These are phyloP conservation scores for Eulemur macaco DNA, from an alignment of 2,113 vertebrate species.

Conservation along the genomic window DNA sequence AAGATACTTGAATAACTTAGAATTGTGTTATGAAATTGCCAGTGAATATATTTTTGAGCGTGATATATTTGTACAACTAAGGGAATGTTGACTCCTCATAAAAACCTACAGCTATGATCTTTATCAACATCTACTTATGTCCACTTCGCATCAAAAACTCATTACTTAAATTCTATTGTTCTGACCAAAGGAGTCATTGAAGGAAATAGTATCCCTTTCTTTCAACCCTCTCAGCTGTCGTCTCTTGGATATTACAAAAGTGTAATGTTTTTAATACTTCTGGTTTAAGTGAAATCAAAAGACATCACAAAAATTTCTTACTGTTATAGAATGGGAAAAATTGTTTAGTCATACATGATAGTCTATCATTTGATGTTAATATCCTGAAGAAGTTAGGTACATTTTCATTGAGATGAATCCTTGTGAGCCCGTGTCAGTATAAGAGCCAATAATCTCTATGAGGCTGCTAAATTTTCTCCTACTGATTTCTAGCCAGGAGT, in stretches of 20 bases:
- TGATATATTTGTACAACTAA: not conserved
- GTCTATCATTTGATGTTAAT: not conserved
- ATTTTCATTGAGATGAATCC: not conserved
- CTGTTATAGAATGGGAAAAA: not conserved
- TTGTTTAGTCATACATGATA: not conserved
- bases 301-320: not conserved
- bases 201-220: not conserved
- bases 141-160: not conserved
- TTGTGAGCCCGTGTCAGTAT: not conserved
- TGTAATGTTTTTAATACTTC: not conserved
- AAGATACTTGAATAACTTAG: conserved; percentile 4
- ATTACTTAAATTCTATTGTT: not conserved
- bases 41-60: not conserved
- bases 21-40: not conserved
- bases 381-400: not conserved
- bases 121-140: not conserved
- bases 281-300: not conserved
- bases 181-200: not conserved
- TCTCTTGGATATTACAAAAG: not conserved
- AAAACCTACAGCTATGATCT: not conserved
- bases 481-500: not conserved
- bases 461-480: not conserved
- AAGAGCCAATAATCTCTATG: not conserved
- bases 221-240: not conserved
- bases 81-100: not conserved